Base-by-base conservation (phyloP, 2,113 vertebrate species). In the Microtus richardsoni region DNA sequence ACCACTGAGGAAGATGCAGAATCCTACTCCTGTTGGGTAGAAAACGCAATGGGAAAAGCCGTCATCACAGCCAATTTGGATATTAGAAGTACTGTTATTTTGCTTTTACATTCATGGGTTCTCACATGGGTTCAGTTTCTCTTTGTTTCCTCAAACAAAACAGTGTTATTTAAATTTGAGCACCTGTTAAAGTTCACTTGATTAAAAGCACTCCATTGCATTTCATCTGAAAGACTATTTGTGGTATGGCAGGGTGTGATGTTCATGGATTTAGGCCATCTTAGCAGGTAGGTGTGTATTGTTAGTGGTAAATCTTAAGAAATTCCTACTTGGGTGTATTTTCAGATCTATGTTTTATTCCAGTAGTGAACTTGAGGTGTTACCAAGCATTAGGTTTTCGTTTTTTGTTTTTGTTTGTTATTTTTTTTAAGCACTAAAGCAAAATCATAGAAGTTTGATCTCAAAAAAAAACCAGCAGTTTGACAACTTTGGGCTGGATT, bases 21-120 rank as follows among this genome's bases (percentile, higher is more conserved):
- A 0, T 98, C 99, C 0, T 99, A 99, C 19, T 99, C 98, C 0
- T 99, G 99, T 95, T 98, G 98, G 97, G 99, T 99, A 70, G 98
- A 98, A 94, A 99, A 99, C 91, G 98, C 98, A 0, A 98, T 99
- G 85, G 99, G 99, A 14, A 98, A 98, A 64, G 98, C 98, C 0
- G 99, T 99, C n/a, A 97, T 99, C 70, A 98, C 98, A 7, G 99
- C 99, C 33, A 98, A 96, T 71, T 98, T 99, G 91, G 98, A 99
- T 87, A 98, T 99, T 84, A 99, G 99, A 99, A 99, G 99, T 99
- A 98, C 94, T 62, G 54, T 64, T 9, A 1, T 47, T 62, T 91
- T 52, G 2, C 6, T 91, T 80, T 78, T 71, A 3, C 62, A 70
- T 79, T 68, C 78, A 77, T 79, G 73, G 66, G 16, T 49, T 79